Evolutionary conservation across 2,888 invertebrate species (phyloP), one percentile per base, ranked within the genome.

Genomic region (Gibbula magus): DNA sequence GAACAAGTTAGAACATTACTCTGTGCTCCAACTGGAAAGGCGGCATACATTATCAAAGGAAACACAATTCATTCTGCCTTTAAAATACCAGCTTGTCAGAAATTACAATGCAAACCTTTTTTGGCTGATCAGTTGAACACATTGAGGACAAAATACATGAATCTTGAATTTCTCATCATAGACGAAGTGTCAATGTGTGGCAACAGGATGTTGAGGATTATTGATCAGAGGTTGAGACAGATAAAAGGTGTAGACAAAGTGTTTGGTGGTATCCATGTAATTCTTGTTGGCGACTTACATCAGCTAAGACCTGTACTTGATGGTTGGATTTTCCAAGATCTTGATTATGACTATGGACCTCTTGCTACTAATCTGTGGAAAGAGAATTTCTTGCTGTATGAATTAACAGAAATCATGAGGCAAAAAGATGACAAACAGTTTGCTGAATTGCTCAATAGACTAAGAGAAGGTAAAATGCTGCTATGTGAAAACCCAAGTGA

Each of bases 101-200:
- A 56, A 52, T 29, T 77, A 5, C 8, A 35, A 54, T 67, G 80
- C 53, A 81, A 79, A 39, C 32, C 80, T 39, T 76, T 83, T 22
- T 18, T 75, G 2, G 25, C 51, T 16, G 51, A 53, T 45, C 54
- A 51, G 35, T 25, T 76, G 39, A 61, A 81, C 54, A 82, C 81
- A 0, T 29, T 70, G 35, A 35, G 25, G 25, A 54, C 20, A 25
- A 13, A 66, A 51, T 54, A 77, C 67, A 51, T 67, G 20, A 52
- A 79, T 32, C n/a, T 85, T 2, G 70, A 78, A 74, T 56, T 82
- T 39, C 45, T 85, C 18, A 67, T 85, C n/a, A 82, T 83, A 22
- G 84, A 86, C 81, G 86, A 86, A 79, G 81, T 86, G 29, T 84
- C 83, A 7, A 85, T 84, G 84, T 84, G 84, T 39, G 84, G 85